These are phyloP conservation scores for Chaenocephalus aceratus DNA, from an alignment of 2,113 vertebrate species.

Conservation along the genomic window DNA sequence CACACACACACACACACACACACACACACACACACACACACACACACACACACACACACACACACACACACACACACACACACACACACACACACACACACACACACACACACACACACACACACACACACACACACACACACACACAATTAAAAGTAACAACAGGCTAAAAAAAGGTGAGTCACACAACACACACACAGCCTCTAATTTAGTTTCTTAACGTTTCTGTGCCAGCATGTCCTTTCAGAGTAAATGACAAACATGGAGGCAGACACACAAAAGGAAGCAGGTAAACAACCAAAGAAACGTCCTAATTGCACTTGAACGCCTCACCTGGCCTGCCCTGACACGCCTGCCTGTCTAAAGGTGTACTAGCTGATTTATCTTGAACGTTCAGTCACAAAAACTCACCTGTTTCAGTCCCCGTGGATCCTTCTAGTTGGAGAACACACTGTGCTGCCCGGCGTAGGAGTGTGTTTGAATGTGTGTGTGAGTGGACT, in stretches of 20 bases:
- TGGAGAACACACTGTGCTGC: background rate
- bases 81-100: background rate
- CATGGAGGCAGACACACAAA: slow-evolving; percentile 7
- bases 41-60: too few species aligned
- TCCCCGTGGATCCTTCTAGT: background rate
- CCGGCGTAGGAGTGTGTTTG: background rate
- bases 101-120: background rate
- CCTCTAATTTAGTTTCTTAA: slow-evolving; percentile 12
- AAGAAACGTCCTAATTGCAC: slow-evolving; percentile 12
- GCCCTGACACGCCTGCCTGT: slow-evolving; percentile 38
- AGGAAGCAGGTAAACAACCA: slow-evolving; percentile 46
- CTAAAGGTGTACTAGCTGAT: slow-evolving; percentile 6
- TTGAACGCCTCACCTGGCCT: slow-evolving; percentile 38
- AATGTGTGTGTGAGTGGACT: slow-evolving; percentile 32
- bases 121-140: too few species aligned
- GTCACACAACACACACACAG: slow-evolving; percentile 40
- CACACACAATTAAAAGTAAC: too few species aligned
- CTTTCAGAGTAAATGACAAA: slow-evolving; percentile 5
- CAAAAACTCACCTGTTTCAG: slow-evolving; percentile 59
- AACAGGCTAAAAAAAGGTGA: slow-evolving; percentile 1
- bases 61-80: too few species aligned
- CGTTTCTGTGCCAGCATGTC: slow-evolving; percentile 37
- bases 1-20: too few species aligned
- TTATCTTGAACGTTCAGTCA: background rate
- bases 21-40: too few species aligned